Conservation (phyloP, 1,140 invertebrate genomes). For the Euura lappo region DNA sequence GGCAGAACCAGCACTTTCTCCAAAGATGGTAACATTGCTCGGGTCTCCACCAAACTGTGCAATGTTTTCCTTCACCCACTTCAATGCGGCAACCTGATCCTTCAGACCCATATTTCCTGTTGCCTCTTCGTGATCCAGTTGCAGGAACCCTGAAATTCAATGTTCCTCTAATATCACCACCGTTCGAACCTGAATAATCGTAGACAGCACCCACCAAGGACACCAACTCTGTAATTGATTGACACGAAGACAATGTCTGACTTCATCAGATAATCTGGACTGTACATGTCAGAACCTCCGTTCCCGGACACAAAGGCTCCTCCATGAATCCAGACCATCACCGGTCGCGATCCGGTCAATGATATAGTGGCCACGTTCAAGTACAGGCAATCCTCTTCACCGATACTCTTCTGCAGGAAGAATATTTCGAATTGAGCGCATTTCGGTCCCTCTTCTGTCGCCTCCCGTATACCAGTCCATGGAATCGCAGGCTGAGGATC, state of each 20-base stretch:
- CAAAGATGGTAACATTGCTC: constrained; percentile 73
- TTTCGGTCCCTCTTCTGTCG: constrained; percentile 26
- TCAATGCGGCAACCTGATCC: constrained; percentile 86
- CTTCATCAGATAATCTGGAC: constrained; percentile 61
- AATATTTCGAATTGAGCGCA: constrained; percentile 28
- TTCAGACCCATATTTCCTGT: constrained; percentile 88
- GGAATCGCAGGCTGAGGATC: constrained; percentile 34
- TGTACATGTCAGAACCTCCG: constrained; percentile 48
- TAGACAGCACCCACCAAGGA: constrained; percentile 32
- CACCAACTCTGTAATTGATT: no score
- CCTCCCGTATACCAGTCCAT: constrained; percentile 24
- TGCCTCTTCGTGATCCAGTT: constrained; percentile 78
- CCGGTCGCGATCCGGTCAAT: constrained; percentile 45
- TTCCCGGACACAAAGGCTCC: constrained; percentile 67
- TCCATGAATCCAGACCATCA: constrained; percentile 64
- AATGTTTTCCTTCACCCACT: constrained; percentile 90
- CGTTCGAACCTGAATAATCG: not conserved
- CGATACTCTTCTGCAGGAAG: constrained; percentile 40
- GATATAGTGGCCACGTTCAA: constrained; percentile 79
- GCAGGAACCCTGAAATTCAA: constrained; percentile 74
- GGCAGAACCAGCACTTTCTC: constrained; percentile 66
- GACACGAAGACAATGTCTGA: constrained; percentile 49
- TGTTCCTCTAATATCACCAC: not conserved
- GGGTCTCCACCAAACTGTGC: constrained; percentile 46
- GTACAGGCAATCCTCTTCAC: constrained; percentile 78